Base-by-base conservation (phyloP, 2,888 invertebrate species). In the Pristionchus mayeri region DNA sequence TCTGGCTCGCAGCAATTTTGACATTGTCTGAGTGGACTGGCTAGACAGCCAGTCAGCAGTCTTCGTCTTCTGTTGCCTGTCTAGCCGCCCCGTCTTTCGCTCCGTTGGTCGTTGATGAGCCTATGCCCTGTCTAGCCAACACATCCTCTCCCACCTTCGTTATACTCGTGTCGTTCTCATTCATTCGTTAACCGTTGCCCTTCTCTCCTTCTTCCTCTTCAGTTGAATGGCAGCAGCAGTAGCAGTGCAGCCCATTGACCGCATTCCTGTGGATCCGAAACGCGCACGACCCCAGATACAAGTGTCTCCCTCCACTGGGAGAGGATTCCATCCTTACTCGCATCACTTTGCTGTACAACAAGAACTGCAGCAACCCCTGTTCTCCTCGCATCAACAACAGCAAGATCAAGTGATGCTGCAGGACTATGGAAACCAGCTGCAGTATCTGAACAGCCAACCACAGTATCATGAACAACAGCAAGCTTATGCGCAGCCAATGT, bases 1-100 rank as follows among this genome's bases (percentile, higher is more conserved):
- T n/a, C n/a, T n/a, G 24, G 6, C 54, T 24, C 3, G 4, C 21
- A 3, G 24, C 34, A 34, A 3, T 63, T 18, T 63, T 34, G 30
- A 30, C 63, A 63, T 30, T 63, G 11, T 27, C 16, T 44, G 44
- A 44, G 44, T 44, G 13, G 44, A 3, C 63, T 27, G 63, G 4
- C 63, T 63, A 63, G 63, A 63, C 63, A 18, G 34, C 18, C 63
- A 57, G 57, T 7, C 57, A 57, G 57, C 57, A 27, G n/a, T n/a
- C n/a, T n/a, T n/a, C n/a, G n/a, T n/a, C 44, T 44, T 13, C 44
- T 44, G 7, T 13, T 13, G 6, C 44, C 63, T 34, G 30, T 7
- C 24, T 57, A 7, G n/a, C n/a, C 54, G 13, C 3, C 57, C 27
- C 57, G 6, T 57, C 57, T 7, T 63, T 13, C 44, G 44, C 44